Conservation (phyloP, 2,797 vertebrate species). For the Syndactyla subalaris region DNA sequence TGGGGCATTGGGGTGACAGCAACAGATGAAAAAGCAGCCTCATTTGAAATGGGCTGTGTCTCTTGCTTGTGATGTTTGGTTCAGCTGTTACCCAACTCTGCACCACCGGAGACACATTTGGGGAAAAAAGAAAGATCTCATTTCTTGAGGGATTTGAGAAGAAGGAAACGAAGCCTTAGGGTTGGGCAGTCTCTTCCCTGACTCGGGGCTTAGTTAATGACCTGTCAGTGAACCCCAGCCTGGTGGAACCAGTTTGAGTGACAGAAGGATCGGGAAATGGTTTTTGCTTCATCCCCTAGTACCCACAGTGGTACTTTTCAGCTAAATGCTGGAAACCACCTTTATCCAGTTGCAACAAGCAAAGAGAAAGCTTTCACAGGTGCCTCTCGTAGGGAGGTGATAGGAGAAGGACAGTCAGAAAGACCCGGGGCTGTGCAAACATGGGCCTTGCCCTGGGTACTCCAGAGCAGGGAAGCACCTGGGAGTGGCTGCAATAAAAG, state of each 20-base stretch:
- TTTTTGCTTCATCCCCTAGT: background rate
- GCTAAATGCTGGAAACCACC: background rate
- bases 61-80: background rate
- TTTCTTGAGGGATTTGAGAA: background rate
- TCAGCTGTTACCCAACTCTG: background rate
- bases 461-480: background rate
- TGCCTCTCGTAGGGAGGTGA: background rate
- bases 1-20: background rate
- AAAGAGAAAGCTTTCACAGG: background rate
- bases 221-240: background rate
- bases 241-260: constrained; percentile 1
- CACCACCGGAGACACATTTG: background rate
- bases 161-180: background rate
- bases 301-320: background rate
- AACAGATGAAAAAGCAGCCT: background rate
- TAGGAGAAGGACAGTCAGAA: background rate
- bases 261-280: background rate
- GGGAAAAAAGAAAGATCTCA: background rate
- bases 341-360: background rate
- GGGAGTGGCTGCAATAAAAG: constrained; percentile 67
- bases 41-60: background rate
- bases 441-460: background rate
- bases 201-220: background rate
- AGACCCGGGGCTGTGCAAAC: background rate
- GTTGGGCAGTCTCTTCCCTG: background rate